Evolutionary conservation across 2,113 vertebrate genomes (phyloP).

Genomic region (Agelaius tricolor): DNA sequence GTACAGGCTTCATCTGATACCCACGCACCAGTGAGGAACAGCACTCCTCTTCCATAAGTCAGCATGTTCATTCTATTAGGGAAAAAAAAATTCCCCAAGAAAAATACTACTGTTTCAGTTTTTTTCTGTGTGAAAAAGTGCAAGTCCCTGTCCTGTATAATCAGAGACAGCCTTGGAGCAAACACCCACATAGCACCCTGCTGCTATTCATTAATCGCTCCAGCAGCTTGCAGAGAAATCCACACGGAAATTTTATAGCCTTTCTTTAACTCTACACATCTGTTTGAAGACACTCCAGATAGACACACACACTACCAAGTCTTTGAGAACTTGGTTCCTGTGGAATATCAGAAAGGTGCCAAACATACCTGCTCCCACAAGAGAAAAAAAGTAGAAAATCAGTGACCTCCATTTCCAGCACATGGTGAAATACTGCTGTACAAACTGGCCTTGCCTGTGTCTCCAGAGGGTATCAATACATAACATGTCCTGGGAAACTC

Average conservation of each 20-base stretch:
- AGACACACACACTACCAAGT: background rate
- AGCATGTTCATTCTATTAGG: background rate
- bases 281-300: background rate
- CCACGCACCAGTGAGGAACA: background rate
- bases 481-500: background rate
- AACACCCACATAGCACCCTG: slow-evolving; percentile 56
- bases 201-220: slow-evolving; percentile 56
- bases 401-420: background rate
- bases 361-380: background rate
- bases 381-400: background rate
- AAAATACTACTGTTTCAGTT: slow-evolving; percentile 27
- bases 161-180: slow-evolving; percentile 49
- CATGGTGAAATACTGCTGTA: background rate
- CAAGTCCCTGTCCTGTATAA: slow-evolving; percentile 38
- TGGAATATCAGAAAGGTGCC: background rate
- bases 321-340: background rate
- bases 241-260: slow-evolving; percentile 18
- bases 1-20: background rate
- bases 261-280: background rate
- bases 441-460: background rate
- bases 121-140: slow-evolving; percentile 39
- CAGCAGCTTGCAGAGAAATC: slow-evolving; percentile 5
- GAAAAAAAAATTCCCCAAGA: background rate
- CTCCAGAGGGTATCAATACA: background rate
- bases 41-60: background rate